These are phyloP conservation scores for Linnaemya tessellans DNA, from an alignment of 2,888 invertebrate genomes.

Conservation along the genomic window DNA sequence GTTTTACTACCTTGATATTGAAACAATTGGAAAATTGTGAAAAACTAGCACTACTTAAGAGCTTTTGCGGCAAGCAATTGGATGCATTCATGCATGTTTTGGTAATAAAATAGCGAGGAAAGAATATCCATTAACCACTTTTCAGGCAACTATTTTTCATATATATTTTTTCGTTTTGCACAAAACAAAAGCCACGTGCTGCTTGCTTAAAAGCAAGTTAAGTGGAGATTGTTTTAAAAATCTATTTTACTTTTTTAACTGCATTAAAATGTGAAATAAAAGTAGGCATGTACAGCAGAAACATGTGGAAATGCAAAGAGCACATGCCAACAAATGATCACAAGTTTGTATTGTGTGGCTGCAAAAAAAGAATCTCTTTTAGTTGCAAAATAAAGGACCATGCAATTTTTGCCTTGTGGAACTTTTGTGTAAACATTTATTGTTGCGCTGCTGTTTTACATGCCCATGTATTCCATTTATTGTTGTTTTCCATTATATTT, in stretches of 20 bases:
- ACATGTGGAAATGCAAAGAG: background rate
- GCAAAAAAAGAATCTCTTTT: background rate
- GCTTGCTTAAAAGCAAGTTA: background rate
- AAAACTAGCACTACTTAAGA: slow-evolving; percentile 8
- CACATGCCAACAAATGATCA: background rate
- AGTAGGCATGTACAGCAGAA: background rate
- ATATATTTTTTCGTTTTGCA: too few relatives aligned
- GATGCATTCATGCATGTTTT: slow-evolving; percentile 5
- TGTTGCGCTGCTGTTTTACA: slow-evolving; percentile 45
- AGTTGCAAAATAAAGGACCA: slow-evolving; percentile 25
- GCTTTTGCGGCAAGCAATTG: background rate
- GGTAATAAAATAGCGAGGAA: slow-evolving; percentile 41
- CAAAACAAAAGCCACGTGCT: background rate
- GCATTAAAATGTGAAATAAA: background rate
- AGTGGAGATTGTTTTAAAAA: background rate
- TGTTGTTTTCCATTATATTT: slow-evolving; percentile 6
- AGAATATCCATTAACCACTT: slow-evolving; percentile 51
- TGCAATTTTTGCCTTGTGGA: background rate
- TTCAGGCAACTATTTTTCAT: background rate
- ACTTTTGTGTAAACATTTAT: slow-evolving; percentile 45
- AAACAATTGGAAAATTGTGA: slow-evolving; percentile 27
- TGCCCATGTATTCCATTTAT: background rate
- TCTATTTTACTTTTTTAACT: slow-evolving; percentile 6
- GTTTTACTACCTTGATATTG: slow-evolving; percentile 46
- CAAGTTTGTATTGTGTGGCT: background rate